Evolutionary conservation across 2,888 invertebrate genomes (phyloP), one percentile per base, ranked within the genome.

Genomic region (Ellobium chinense): DNA sequence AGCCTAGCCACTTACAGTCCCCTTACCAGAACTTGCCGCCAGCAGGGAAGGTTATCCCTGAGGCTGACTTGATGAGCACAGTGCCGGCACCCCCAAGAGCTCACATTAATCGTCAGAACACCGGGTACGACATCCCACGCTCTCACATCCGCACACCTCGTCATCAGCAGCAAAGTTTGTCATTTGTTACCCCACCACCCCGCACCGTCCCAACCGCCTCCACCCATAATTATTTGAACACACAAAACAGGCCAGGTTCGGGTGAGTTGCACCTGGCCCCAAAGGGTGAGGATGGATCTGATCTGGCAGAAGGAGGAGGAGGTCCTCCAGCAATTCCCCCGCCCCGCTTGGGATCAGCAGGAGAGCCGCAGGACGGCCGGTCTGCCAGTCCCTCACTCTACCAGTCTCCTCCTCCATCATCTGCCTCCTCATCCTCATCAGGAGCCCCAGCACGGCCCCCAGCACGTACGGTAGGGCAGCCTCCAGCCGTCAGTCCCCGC

Each of bases 21-120:
- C 86, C 87, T 4, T 91, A 91, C 72, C 88, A 89, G 84, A 91
- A 91, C 76, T 73, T 91, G n/a, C 91, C 89, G 24, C 84, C 85
- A 46, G 85, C 87, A 68, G 86, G 87, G 1, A 79, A 81, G 73
- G 87, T 85, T 7, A 18, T 5, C 14, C 12, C 21, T 2, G 66
- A 24, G 7, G 27, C 31, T 4, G 80, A 80, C 29, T 37, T 80
- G 27, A 77, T 69, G 58, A 70, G 31, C 37, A 69, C 60, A 14
- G 75, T 80, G 2, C 54, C 46, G 0, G 75, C 75, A 2, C 69
- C 70, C 14, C 70, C 80, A n/a, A 60, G 56, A 29, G 7, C 84
- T 78, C 21, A 82, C 84, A 9, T 66, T 63, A 9, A 29, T 69
- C 18, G 77, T 63, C 12, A 24, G 75, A 14, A 70, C 73, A 58